Conservation (phyloP, 2,888 invertebrate genomes). For the Troilus luridus region DNA sequence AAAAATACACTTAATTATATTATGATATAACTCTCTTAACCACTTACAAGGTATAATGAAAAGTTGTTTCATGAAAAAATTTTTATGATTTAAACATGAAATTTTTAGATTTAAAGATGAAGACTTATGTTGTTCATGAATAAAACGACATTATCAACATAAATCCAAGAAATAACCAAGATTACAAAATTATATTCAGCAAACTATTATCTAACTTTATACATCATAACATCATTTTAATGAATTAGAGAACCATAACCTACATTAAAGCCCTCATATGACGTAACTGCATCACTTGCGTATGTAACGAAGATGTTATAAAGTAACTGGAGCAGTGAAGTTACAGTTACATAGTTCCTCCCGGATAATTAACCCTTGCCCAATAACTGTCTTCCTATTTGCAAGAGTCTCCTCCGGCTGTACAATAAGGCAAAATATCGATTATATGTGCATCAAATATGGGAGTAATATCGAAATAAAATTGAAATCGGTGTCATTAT, state of each 20-base stretch:
- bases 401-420: neutral
- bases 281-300: neutral
- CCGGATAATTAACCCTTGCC: neutral
- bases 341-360: slow-evolving; percentile 11
- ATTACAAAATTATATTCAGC: neutral
- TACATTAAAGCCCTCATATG: neutral
- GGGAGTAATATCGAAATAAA: too few relatives aligned
- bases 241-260: neutral
- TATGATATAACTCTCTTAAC: too few relatives aligned
- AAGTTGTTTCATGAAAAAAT: too few relatives aligned
- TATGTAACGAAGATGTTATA: neutral
- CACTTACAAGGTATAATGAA: too few relatives aligned
- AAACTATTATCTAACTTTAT: neutral
- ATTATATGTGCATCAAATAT: neutral
- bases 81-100: too few relatives aligned
- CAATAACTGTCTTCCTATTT: neutral
- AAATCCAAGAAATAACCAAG: neutral
- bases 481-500: too few relatives aligned
- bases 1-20: too few relatives aligned
- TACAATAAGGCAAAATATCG: too few relatives aligned
- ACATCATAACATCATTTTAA: neutral
- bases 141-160: neutral
- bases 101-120: too few relatives aligned
- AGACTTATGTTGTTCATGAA: neutral
- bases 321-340: slow-evolving; percentile 22